Percentiles rank a stretch among this genome's conserved stretches.
Evolutionary conservation across 1,140 invertebrate genomes (phyloP).

Genomic region (Apis mellifera): DNA sequence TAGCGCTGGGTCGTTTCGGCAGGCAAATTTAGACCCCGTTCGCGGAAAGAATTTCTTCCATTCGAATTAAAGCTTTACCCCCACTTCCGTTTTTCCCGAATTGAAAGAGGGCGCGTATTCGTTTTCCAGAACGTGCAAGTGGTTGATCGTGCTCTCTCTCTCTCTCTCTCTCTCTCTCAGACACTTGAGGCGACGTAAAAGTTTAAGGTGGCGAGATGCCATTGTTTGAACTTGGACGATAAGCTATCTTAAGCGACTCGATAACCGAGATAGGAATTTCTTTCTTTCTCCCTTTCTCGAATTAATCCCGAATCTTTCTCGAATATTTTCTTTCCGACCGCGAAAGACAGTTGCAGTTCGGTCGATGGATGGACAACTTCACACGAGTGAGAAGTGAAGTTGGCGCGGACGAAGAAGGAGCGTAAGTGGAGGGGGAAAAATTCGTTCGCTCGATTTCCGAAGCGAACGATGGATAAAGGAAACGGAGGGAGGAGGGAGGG

Average conservation of each 20-base stretch:
- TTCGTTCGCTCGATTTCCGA: background rate
- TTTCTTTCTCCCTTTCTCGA: background rate
- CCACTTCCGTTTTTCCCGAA: no score
- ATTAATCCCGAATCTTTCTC: background rate
- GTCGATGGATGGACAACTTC: no score
- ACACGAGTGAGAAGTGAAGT: no score
- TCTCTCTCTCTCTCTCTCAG: background rate
- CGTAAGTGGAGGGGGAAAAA: background rate
- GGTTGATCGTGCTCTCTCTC: constrained; percentile 54
- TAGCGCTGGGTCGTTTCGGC: background rate
- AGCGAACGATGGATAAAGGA: no score
- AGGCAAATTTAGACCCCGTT: constrained; percentile 41
- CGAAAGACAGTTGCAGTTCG: no score
- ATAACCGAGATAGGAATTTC: background rate
- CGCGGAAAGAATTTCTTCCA: constrained; percentile 19
- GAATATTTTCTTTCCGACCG: background rate
- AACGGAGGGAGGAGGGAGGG: background rate
- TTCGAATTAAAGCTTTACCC: no score
- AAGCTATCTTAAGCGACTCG: no score
- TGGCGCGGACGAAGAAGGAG: no score
- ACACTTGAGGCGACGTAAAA: background rate
- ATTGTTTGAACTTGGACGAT: no score
- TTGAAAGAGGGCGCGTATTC: no score
- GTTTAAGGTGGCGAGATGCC: background rate
- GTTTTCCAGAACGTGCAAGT: constrained; percentile 41